A percentile compares a stretch with the other conserved stretches of the same genome.
phyloP scores from a whole-genome alignment of 2,113 vertebrate genomes.

The Mobula hypostoma region DNA sequence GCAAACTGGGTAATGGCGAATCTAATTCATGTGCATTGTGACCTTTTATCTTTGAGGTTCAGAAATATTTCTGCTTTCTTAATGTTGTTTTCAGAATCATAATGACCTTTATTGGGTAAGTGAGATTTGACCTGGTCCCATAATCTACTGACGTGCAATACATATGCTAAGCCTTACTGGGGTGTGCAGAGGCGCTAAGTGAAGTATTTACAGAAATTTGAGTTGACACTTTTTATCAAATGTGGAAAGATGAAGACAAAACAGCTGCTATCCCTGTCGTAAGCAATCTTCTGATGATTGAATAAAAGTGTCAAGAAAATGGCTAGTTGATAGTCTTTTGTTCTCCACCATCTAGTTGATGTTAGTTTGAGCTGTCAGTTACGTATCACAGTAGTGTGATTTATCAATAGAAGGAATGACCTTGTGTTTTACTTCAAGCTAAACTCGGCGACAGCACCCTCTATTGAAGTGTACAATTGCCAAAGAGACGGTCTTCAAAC shows the following conservation, averaged over 20 bases:
- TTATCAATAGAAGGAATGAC: constrained; percentile 99
- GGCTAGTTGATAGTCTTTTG: constrained; percentile 99
- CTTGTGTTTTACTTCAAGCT: constrained; percentile 68
- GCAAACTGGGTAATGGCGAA: neutral
- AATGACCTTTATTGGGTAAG: constrained; percentile 94
- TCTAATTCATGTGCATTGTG: neutral
- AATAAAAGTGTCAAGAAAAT: constrained; percentile 99
- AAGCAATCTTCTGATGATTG: constrained; percentile 99
- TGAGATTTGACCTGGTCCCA: constrained; percentile 93
- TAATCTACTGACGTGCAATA: constrained; percentile 84
- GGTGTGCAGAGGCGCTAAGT: constrained; percentile 93
- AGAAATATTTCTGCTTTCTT: constrained; percentile 72
- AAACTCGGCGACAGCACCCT: constrained; percentile 68
- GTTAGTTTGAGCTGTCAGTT: constrained; percentile 99
- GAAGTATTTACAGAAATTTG: constrained; percentile 99
- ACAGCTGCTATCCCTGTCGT: constrained; percentile 99
- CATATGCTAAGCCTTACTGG: constrained; percentile 84
- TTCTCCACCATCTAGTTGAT: constrained; percentile 99
- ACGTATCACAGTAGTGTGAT: constrained; percentile 99
- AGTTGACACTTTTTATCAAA: constrained; percentile 99
- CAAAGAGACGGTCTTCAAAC: constrained; percentile 64
- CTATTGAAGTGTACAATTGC: constrained; percentile 48
- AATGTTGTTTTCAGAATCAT: constrained; percentile 69
- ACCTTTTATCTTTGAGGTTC: constrained; percentile 93
- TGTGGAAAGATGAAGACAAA: constrained; percentile 99